Evolutionary conservation across 2,797 vertebrate genomes (phyloP), one percentile per base, ranked within the genome.

Genomic region (Lycodopsis pacificus): DNA sequence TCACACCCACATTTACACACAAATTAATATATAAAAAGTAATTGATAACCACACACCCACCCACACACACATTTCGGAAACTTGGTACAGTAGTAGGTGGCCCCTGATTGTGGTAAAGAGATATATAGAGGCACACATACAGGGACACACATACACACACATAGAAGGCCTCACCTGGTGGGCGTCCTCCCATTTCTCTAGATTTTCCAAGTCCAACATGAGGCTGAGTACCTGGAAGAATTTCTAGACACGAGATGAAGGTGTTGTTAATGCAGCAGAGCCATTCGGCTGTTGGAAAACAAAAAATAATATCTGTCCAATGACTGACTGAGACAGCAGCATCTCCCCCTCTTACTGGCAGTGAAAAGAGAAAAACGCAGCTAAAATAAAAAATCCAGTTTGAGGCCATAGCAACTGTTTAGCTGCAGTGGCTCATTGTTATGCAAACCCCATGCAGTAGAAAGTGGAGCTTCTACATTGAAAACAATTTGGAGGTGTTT

Each of bases 191-290:
- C 98, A 99, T 89, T 97, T 99, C 5, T 97, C 96, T 7, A 95
- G 89, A 91, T 99, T 99, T 89, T 98, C 97, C 5, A 95, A 96
- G 12, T 98, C 98, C 95, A 99, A 97, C 97, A 99, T 99, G 92
- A 96, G 95, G 91, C 98, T 99, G 92, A 99, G 93, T 90, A 99
- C 97, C 95, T 99, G 98, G 96, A 99, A 99, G 94, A 99, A 99
- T 94, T 97, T 98, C 98, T 99, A 91, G 13, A 89, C 25, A 79
- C 20, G 85, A 77, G 36, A 77, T 0, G 25, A 63, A 81, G 27
- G 73, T 3, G 46, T 42, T 56, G 36, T 77, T 63, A 78, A 70
- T 11, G 11, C 63, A 65, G 22, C 7, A 48, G 7, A 5, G 15
- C 46, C 15, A 19, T 17, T 14, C 27, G 27, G 27, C 27, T 63